Evolutionary conservation across 2,888 invertebrate genomes (phyloP), one percentile per base, ranked within the genome.

Genomic region (Criorhina ranunculi): DNA sequence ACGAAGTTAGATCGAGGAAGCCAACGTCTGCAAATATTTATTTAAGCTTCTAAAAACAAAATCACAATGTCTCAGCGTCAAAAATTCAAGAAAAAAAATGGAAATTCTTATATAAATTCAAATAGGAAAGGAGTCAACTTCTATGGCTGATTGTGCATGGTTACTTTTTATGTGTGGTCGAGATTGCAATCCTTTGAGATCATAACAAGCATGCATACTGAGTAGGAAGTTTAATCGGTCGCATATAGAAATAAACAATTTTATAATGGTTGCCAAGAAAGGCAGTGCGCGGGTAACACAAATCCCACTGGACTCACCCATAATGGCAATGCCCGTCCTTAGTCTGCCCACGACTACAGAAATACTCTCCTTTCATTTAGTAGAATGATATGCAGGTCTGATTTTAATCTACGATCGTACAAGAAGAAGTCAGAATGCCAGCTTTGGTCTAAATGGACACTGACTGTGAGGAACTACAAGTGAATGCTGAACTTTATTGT

Each of bases 311-410:
- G 60, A 73, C 19, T 77, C 64, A 66, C 59, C 42, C 51, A 51
- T 40, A 44, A 59, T 60, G 64, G 70, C 31, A 60, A 24, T 72
- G 66, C 19, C 72, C 66, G 59, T 72, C 19, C 51, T 49, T 19
- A 67, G 59, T 62, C 73, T 73, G 57, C 62, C 73, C 69, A 83
- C 79, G 57, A 76, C 37, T 33, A 40, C 17, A 62, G 29, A 31
- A 51, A 75, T 69, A 79, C 67, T 69, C 55, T 78, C 60, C 72
- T 78, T 78, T 83, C 82, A 67, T 83, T 83, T 75, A 83, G 83
- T 64, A 69, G 79, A 73, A 73, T 83, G 79, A 79, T 79, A 79
- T 83, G 79, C 83, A 83, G 78, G 82, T 73, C 73, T 75, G 83
- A 83, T 83, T 29, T 37, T 69, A 79, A 83, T 83, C 83, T 62